A percentile compares a stretch with the other conserved stretches of the same genome.
Conservation (phyloP, 2,797 vertebrate species). For the Hephaestus fuliginosus region DNA sequence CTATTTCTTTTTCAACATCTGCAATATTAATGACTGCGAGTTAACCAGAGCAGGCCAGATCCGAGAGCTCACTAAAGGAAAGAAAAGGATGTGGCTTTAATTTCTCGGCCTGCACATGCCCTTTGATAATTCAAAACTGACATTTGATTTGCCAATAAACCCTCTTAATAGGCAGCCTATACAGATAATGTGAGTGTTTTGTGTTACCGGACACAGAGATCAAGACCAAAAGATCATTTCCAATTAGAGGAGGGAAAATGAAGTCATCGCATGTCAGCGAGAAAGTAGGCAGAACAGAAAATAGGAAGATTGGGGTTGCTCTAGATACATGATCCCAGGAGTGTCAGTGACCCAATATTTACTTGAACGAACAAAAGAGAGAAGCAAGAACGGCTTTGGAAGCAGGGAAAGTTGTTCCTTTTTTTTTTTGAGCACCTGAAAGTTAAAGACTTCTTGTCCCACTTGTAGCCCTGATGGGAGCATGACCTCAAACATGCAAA, state of each 20-base stretch:
- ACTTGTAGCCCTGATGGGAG: slow-evolving; percentile 3
- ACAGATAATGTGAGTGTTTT: background rate
- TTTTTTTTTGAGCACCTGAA: slow-evolving; percentile 31
- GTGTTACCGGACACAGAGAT: slow-evolving; percentile 22
- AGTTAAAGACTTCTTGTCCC: slow-evolving; percentile 49
- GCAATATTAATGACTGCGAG: slow-evolving; percentile 75
- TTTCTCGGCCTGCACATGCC: background rate
- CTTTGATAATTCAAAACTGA: slow-evolving; percentile 20
- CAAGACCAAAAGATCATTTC: slow-evolving; percentile 31
- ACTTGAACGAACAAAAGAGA: slow-evolving; percentile 51
- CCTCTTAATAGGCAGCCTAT: slow-evolving; percentile 4
- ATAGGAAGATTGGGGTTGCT: slow-evolving; percentile 78
- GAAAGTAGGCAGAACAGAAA: slow-evolving; percentile 71
- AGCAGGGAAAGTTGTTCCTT: slow-evolving; percentile 37
- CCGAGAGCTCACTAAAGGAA: slow-evolving; percentile 19
- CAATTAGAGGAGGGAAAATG: slow-evolving; percentile 36
- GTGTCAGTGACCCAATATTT: slow-evolving; percentile 68
- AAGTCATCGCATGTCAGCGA: slow-evolving; percentile 46
- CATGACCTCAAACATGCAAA: background rate
- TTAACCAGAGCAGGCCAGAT: slow-evolving; percentile 54
- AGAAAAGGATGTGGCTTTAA: slow-evolving; percentile 12
- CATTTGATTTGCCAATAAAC: slow-evolving; percentile 35
- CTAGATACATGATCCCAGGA: slow-evolving; percentile 77
- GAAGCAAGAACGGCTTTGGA: slow-evolving; percentile 31
- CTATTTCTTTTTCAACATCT: slow-evolving; percentile 73